Evolutionary conservation across 2,797 vertebrate species (phyloP), one percentile per base, ranked within the genome.

Genomic region (Gadopsis bispinosus): DNA sequence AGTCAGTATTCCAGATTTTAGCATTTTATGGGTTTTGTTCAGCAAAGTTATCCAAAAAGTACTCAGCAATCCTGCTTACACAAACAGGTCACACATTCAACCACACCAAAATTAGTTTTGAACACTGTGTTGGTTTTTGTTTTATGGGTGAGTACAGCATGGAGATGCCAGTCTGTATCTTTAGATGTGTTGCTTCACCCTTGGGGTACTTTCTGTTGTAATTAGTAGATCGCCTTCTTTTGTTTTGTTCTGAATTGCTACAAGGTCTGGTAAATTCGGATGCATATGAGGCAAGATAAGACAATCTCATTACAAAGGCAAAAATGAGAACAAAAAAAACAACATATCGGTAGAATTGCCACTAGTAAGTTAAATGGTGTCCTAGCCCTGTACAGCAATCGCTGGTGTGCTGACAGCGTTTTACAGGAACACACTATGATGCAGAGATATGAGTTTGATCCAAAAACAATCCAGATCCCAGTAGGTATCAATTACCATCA

Each of bases 211-310:
- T 71, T 4, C 43, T 75, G 33, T 71, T 62, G 48, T 56, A 56
- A 66, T 70, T 62, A 54, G 45, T 48, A 62, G 71, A 55, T 70
- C 41, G 58, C 43, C 59, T 64, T 73, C 2, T 74, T 66, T 66
- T 70, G 22, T 78, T 65, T 29, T 66, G 33, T 31, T 69, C 20
- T 58, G 50, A 29, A 50, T 69, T 78, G 50, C n/a, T 45, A 20
- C 1, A 2, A 71, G 41, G 13, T 66, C 61, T 69, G 60, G 5
- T 56, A n/a, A 55, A 35, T 35, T 45, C 35, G 53, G 17, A 48
- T 37, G 29, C 14, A 35, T 59, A 16, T 50, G 19, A 41, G 26
- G 31, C 20, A 19, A 60, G 11, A 37, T 13, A 20, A 63, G 3
- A 29, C 10, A 31, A 56, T 58, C 7, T 41, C 1, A 55, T 64